Conservation (phyloP, 2,797 vertebrate species). For the Clarias laeviceps region DNA sequence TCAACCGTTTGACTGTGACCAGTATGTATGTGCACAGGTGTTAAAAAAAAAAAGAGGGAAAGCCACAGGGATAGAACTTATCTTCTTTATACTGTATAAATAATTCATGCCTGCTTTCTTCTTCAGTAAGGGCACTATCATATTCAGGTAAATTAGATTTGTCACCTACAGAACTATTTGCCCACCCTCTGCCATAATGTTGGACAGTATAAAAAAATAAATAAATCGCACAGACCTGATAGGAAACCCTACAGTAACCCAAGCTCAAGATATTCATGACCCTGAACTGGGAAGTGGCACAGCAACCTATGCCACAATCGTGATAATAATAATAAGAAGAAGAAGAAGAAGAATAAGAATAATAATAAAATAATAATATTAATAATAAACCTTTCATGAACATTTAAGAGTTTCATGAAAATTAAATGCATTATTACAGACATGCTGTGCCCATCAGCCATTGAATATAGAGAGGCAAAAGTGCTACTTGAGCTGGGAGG, state of each 20-base stretch:
- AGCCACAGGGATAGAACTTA: background rate
- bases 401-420: background rate
- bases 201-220: too few species aligned
- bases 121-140: background rate
- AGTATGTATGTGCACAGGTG: background rate
- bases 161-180: too few species aligned
- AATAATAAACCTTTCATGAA: background rate
- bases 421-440: background rate
- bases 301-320: background rate
- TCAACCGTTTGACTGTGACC: too few species aligned
- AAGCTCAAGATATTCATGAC: background rate
- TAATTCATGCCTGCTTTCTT: background rate
- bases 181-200: background rate
- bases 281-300: background rate
- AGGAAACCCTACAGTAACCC: background rate
- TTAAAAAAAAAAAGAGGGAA: background rate
- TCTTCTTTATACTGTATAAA: background rate
- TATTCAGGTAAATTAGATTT: background rate
- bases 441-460: background rate
- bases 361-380: background rate
- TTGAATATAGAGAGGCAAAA: background rate
- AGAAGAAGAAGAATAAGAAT: too few species aligned
- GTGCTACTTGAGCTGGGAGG: background rate
- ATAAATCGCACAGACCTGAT: too few species aligned
- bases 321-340: background rate